phyloP scores from a whole-genome alignment of 2,113 vertebrate species.

The Garra rufa region DNA sequence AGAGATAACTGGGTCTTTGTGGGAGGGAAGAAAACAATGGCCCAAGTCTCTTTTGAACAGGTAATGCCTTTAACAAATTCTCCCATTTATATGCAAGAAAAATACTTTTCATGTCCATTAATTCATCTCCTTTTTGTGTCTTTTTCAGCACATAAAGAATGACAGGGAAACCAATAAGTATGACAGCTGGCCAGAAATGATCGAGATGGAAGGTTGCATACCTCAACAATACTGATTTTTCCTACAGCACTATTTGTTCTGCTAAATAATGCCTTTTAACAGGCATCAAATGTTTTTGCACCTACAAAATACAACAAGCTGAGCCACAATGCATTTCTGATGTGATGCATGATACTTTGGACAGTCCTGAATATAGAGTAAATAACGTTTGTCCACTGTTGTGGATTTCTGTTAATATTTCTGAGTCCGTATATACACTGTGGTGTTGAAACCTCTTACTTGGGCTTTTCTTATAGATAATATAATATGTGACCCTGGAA shows the following conservation, averaged over 20 bases:
- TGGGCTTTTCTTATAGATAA: not conserved
- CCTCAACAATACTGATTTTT: slow-evolving; percentile 77
- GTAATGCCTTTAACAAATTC: slow-evolving; percentile 64
- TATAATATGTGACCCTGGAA: not conserved
- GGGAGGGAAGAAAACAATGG: slow-evolving; percentile 84
- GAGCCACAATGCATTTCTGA: not conserved
- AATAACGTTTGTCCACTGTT: not conserved
- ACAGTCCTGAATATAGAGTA: too few species aligned
- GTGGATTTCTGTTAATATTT: not conserved
- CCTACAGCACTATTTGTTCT: not conserved
- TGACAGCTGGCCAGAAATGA: slow-evolving; percentile 89
- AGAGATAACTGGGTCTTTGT: slow-evolving; percentile 95
- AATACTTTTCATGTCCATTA: not conserved
- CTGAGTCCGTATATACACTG: not conserved
- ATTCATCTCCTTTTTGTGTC: slow-evolving; percentile 28
- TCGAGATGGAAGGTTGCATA: slow-evolving; percentile 88
- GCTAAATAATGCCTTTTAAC: not conserved
- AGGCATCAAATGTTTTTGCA: too few species aligned
- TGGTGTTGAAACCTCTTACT: not conserved
- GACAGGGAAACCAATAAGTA: slow-evolving; percentile 85
- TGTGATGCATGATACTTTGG: not conserved
- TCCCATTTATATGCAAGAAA: not conserved
- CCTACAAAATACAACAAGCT: not conserved
- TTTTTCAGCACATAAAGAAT: slow-evolving; percentile 83
- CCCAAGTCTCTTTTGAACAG: slow-evolving; percentile 86